Conservation (phyloP, 2,888 invertebrate genomes). For the Hyalella azteca region DNA sequence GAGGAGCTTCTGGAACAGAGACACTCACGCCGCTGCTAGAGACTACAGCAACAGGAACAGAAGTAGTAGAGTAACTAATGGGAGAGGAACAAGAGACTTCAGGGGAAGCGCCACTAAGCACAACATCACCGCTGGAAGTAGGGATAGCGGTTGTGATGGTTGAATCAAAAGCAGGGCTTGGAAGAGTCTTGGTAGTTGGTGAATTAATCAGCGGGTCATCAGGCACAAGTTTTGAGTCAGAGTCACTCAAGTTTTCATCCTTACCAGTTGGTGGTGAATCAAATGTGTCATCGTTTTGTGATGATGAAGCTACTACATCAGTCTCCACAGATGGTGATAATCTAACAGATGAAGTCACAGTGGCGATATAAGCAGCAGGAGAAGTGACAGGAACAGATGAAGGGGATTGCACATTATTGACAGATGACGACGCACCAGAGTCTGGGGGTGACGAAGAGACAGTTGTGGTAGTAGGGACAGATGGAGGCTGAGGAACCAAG, state of each 20-base stretch:
- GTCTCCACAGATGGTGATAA: background rate
- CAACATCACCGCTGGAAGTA: background rate
- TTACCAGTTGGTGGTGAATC: background rate
- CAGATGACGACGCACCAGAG: background rate
- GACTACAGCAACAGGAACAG: background rate
- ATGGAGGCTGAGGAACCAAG: background rate
- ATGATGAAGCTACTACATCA: background rate
- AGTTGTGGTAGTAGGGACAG: background rate
- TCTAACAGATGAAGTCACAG: background rate
- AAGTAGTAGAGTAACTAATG: background rate
- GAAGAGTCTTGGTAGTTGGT: background rate
- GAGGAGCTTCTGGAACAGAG: conserved; percentile 13
- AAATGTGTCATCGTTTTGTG: background rate
- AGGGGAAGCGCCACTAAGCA: background rate
- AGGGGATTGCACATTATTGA: background rate
- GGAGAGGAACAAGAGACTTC: background rate
- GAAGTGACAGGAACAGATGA: background rate
- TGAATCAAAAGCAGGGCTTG: conserved; percentile 2
- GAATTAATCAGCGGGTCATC: background rate
- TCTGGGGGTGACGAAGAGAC: background rate
- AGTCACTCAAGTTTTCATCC: background rate
- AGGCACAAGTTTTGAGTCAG: background rate
- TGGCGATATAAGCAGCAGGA: background rate
- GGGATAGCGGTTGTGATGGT: background rate
- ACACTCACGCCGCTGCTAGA: conserved; percentile 27